Evolutionary conservation across 37 sponge, comb jelly and placozoan species (phyloP).

Genomic region (Theonella swinhoei): DNA sequence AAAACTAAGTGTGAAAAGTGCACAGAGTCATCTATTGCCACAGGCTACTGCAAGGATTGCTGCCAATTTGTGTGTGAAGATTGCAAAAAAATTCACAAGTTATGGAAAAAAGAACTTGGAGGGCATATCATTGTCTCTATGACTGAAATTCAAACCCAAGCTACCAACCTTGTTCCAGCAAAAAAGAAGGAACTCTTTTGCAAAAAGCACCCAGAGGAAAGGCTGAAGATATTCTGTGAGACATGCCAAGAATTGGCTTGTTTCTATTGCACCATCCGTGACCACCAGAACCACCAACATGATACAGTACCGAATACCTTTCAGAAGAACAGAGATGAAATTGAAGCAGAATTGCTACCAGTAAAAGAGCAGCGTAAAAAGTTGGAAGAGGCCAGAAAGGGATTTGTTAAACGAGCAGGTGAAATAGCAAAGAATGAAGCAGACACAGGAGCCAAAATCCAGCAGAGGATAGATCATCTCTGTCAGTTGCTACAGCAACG

Average conservation of each 20-base stretch:
- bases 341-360: constrained; percentile 5
- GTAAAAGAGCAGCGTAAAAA: constrained; percentile 7
- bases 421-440: constrained; percentile 1
- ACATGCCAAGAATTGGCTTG: constrained; percentile 46
- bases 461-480: background rate
- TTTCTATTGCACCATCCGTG: constrained; percentile 12
- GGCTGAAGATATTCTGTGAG: constrained; percentile 41
- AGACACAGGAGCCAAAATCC: background rate
- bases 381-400: background rate
- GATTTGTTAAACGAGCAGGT: background rate
- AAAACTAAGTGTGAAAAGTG: constrained; percentile 31
- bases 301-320: constrained; percentile 20
- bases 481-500: background rate
- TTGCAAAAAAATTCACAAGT: constrained; percentile 13
- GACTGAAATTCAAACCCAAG: background rate
- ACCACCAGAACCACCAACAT: constrained; percentile 33
- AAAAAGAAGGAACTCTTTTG: background rate
- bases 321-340: background rate
- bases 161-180: background rate
- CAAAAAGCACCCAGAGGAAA: background rate
- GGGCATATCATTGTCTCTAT: background rate
- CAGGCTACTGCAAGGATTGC: constrained; percentile 34
- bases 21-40: background rate
- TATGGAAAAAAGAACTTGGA: constrained; percentile 14
- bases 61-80: constrained; percentile 28